A percentile compares a stretch with the other conserved stretches of the same genome.
These are phyloP conservation scores for Pinna nobilis DNA, from an alignment of 1,140 invertebrate species.

Conservation along the genomic window DNA sequence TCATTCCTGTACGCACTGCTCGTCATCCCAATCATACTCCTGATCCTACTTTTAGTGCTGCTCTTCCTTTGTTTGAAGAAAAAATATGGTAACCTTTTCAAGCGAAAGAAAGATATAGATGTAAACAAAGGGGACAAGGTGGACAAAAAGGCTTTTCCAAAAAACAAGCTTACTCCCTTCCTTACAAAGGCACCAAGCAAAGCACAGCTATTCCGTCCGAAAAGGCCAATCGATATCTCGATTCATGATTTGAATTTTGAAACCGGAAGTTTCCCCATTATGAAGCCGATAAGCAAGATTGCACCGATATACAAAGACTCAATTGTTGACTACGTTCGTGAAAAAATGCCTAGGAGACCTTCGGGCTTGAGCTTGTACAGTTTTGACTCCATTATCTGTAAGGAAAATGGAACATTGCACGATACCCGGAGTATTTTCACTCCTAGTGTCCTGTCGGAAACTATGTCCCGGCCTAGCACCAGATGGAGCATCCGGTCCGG, in stretches of 20 bases:
- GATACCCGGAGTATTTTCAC: too few species aligned
- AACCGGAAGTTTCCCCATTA: background rate
- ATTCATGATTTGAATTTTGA: background rate
- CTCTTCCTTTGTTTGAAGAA: background rate
- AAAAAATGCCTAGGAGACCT: constrained; percentile 19
- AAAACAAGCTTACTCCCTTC: background rate
- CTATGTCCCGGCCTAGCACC: too few species aligned
- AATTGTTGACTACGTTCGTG: constrained; percentile 24
- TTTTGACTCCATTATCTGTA: constrained; percentile 16
- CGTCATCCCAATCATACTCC: background rate
- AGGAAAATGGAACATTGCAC: background rate
- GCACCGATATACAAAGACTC: constrained; percentile 31
- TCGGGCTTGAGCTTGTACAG: constrained; percentile 32
- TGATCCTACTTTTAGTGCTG: background rate
- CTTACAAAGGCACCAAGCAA: background rate
- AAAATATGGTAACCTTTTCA: background rate
- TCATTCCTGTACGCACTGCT: background rate
- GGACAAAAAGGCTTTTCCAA: background rate
- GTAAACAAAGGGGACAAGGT: background rate
- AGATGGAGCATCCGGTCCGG: too few species aligned
- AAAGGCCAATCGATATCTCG: background rate
- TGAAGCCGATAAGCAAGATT: constrained; percentile 22
- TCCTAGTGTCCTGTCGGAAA: too few species aligned
- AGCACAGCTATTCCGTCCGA: background rate
- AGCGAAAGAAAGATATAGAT: background rate